Conservation (phyloP, 2,797 vertebrate species). For the Phyllotis vaccarum region DNA sequence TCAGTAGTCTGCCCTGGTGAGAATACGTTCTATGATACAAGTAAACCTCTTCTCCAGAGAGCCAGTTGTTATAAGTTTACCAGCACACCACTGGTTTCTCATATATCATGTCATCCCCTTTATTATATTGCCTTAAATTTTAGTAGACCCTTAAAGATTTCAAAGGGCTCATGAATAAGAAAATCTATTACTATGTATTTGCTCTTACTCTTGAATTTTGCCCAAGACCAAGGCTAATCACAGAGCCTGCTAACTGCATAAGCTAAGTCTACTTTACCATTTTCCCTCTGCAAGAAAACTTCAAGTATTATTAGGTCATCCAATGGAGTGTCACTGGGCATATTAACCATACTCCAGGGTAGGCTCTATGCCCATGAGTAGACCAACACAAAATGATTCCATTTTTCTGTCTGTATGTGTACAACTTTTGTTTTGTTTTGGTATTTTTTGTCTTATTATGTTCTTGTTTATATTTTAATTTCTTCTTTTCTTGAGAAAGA, state of each 20-base stretch:
- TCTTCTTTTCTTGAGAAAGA: not conserved
- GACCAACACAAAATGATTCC: not conserved
- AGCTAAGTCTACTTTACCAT: not conserved
- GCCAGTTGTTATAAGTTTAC: constrained; percentile 49
- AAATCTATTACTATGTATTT: constrained; percentile 45
- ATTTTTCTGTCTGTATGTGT: not conserved
- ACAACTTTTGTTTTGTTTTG: not conserved
- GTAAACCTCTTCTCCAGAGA: not conserved
- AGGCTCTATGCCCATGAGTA: not conserved
- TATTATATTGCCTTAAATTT: constrained; percentile 33
- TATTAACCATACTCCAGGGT: not conserved
- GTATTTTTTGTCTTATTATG: not conserved
- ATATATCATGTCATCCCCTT: not conserved
- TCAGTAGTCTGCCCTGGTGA: not conserved
- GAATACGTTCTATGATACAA: not conserved
- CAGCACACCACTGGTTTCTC: not conserved
- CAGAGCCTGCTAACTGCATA: constrained; percentile 17
- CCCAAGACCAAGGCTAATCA: constrained; percentile 16
- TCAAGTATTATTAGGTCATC: constrained; percentile 4
- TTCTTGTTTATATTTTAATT: not conserved
- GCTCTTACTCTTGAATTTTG: constrained; percentile 41
- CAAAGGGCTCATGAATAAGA: constrained; percentile 32
- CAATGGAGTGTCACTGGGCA: not conserved
- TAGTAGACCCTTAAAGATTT: constrained; percentile 35
- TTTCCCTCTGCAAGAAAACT: not conserved